A percentile compares a stretch with the other conserved stretches of the same genome.
Evolutionary conservation across 2,797 vertebrate species (phyloP).

Genomic region (Parambassis ranga): DNA sequence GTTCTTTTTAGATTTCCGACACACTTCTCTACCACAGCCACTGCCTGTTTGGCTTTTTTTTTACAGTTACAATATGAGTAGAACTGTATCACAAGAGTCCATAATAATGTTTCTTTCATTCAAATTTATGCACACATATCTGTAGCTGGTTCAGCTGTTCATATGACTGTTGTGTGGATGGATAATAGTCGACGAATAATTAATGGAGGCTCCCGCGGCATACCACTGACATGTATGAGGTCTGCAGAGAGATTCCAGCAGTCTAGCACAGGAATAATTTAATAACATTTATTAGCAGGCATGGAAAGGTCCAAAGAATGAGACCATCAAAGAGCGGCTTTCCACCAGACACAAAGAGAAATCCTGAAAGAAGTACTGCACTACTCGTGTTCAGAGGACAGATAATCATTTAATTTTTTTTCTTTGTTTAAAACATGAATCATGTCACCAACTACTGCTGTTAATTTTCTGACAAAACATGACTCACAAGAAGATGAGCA

Average conservation of each 20-base stretch:
- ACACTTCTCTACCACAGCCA: too few species aligned
- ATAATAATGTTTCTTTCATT: too few species aligned
- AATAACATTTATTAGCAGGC: background rate
- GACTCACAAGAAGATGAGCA: conserved; percentile 16
- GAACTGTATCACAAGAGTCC: too few species aligned
- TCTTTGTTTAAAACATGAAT: conserved; percentile 26
- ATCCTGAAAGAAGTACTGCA: background rate
- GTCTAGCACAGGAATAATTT: background rate
- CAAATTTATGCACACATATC: too few species aligned
- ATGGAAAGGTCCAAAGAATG: conserved; percentile 9
- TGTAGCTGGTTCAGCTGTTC: too few species aligned
- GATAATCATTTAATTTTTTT: too few species aligned
- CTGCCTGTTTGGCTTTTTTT: too few species aligned
- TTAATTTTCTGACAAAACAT: conserved; percentile 43
- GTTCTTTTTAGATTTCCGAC: too few species aligned
- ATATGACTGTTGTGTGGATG: too few species aligned
- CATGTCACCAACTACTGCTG: conserved; percentile 13
- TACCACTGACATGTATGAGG: background rate
- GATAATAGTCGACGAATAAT: too few species aligned
- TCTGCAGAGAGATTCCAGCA: background rate
- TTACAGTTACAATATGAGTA: too few species aligned
- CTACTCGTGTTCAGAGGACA: conserved; percentile 2
- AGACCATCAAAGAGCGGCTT: conserved; percentile 14
- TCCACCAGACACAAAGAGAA: background rate
- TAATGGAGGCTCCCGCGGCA: too few species aligned